A percentile compares a stretch with the other conserved stretches of the same genome.
Conservation (phyloP, 2,888 invertebrate species). For the Suillia variegata region DNA sequence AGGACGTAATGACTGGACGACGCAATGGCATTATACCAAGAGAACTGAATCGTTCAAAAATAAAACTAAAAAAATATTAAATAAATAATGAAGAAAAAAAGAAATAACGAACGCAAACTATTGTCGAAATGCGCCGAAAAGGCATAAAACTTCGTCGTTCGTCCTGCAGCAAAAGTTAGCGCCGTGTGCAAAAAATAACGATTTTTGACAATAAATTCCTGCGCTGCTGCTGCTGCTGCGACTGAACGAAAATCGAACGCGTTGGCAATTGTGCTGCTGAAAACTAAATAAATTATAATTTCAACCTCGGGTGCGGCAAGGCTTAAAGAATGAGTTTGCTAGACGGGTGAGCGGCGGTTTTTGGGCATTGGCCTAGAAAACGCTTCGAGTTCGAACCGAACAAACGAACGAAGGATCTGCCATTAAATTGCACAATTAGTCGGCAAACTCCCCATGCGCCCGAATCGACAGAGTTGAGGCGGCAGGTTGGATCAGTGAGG, state of each 20-base stretch:
- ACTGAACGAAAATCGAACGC: conserved; percentile 1
- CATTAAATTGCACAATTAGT: neutral
- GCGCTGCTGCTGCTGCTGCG: neutral
- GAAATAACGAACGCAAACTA: neutral
- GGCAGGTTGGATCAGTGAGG: too few species aligned
- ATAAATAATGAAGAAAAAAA: too few species aligned
- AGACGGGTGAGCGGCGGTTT: neutral
- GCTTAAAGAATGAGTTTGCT: neutral
- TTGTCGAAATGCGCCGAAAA: neutral
- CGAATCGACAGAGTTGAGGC: neutral
- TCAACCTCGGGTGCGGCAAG: neutral
- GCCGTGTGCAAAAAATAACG: neutral
- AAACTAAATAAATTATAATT: conserved; percentile 18
- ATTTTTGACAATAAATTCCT: neutral
- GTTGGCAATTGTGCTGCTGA: conserved; percentile 5
- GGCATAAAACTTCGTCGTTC: neutral
- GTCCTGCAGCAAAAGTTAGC: neutral
- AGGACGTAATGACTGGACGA: too few species aligned
- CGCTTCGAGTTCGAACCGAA: too few species aligned
- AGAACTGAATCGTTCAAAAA: too few species aligned
- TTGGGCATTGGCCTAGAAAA: neutral
- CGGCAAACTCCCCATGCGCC: neutral
- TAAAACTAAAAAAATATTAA: too few species aligned
- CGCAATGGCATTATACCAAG: neutral
- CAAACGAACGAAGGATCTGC: neutral